phyloP scores from a whole-genome alignment of 2,888 invertebrate genomes.

The Macrosiphum euphorbiae region DNA sequence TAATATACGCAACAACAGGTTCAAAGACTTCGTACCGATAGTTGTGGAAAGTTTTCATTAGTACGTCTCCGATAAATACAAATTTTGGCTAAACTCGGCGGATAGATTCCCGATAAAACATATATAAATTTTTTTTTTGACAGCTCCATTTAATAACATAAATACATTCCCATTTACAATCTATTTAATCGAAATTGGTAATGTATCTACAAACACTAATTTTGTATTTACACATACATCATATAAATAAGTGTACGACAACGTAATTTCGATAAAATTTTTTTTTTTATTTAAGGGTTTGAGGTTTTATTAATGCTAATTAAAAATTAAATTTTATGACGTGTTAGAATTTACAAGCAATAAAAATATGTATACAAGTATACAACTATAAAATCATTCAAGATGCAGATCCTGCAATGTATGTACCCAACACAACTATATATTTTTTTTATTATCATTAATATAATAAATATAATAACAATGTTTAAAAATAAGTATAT shows the following conservation, averaged over 20 bases:
- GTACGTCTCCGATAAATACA: background rate
- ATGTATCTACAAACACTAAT: too few species aligned
- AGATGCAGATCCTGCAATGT: too few species aligned
- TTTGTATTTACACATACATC: background rate
- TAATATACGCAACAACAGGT: background rate
- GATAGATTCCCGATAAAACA: background rate
- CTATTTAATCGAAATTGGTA: background rate
- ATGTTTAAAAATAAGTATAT: too few species aligned
- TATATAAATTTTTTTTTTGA: background rate
- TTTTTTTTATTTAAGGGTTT: background rate
- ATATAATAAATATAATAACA: too few species aligned
- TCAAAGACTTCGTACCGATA: background rate
- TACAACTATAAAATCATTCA: too few species aligned
- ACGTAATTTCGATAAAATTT: background rate
- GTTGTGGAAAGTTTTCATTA: constrained; percentile 21
- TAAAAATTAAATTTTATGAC: background rate
- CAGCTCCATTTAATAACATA: background rate
- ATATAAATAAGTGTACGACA: background rate
- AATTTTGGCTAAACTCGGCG: background rate
- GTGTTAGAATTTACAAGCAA: background rate
- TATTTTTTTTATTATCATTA: too few species aligned
- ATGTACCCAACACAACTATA: too few species aligned
- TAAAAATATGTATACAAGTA: too few species aligned
- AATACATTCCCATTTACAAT: background rate
- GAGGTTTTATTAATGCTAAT: background rate